Evolutionary conservation across 2,888 invertebrate genomes (phyloP).

Genomic region (Tachina grossa): DNA sequence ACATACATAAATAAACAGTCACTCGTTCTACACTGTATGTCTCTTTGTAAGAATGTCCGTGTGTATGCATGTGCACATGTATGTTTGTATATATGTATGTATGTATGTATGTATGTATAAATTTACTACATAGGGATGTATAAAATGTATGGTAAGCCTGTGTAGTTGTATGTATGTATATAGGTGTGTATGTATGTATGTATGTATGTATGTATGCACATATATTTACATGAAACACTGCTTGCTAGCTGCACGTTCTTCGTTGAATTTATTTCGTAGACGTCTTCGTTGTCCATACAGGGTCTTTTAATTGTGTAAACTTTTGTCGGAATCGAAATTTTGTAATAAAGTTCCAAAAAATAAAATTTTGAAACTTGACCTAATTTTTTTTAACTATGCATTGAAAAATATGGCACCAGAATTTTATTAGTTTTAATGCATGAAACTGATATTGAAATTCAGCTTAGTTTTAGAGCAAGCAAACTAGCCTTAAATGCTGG

Average conservation of each 20-base stretch:
- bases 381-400: conserved; percentile 16
- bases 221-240: conserved; percentile 51
- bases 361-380: conserved; percentile 37
- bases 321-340: conserved; percentile 35
- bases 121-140: no score
- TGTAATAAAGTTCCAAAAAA: not conserved
- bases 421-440: not conserved
- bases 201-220: conserved; percentile 32
- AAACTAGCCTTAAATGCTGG: no score
- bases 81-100: conserved; percentile 24
- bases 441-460: no score
- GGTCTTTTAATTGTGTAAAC: conserved; percentile 56
- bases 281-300: conserved; percentile 69
- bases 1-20: not conserved
- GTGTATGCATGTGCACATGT: conserved; percentile 30
- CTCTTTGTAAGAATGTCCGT: conserved; percentile 8
- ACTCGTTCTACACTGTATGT: not conserved
- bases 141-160: no score
- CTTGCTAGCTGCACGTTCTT: conserved; percentile 72
- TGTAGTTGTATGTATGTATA: conserved; percentile 8
- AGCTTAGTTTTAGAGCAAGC: no score
- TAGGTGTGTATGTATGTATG: conserved; percentile 27
- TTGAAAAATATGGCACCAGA: not conserved
- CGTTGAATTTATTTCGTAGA: conserved; percentile 69
- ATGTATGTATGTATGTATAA: conserved; percentile 28